These are phyloP conservation scores for Eurois occulta DNA, from an alignment of 2,888 invertebrate species.

Conservation along the genomic window DNA sequence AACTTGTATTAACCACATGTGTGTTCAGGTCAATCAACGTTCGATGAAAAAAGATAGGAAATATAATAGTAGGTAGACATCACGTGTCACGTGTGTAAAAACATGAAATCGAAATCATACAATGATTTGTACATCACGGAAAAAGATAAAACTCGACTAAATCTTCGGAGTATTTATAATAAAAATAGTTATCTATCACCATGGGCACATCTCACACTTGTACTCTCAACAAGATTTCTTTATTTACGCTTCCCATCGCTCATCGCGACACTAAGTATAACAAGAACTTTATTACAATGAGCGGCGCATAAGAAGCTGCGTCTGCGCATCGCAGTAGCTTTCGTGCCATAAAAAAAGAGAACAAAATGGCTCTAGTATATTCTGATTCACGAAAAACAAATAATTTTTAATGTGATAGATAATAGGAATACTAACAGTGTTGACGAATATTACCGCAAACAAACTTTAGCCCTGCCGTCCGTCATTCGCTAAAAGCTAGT, in stretches of 20 bases:
- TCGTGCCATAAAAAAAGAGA: slow-evolving; percentile 47
- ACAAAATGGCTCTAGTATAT: slow-evolving; percentile 31
- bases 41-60: slow-evolving; percentile 45
- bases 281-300: slow-evolving; percentile 66
- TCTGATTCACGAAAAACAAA: slow-evolving; percentile 21
- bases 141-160: slow-evolving; percentile 59
- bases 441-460: slow-evolving; percentile 66
- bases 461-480: slow-evolving; percentile 71
- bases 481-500: slow-evolving; percentile 74
- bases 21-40: slow-evolving; percentile 56
- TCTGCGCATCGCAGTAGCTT: slow-evolving; percentile 55
- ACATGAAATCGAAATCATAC: slow-evolving; percentile 62
- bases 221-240: slow-evolving; percentile 67
- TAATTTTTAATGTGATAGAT: slow-evolving; percentile 21
- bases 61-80: slow-evolving; percentile 42
- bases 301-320: slow-evolving; percentile 69
- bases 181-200: slow-evolving; percentile 72
- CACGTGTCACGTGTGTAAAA: slow-evolving; percentile 52
- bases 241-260: slow-evolving; percentile 67
- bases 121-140: slow-evolving; percentile 60
- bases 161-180: slow-evolving; percentile 68
- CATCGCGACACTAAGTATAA: slow-evolving; percentile 63
- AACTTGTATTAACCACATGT: slow-evolving; percentile 56
- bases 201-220: slow-evolving; percentile 67
- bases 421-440: slow-evolving; percentile 30